phyloP scores from a whole-genome alignment of 1,140 invertebrate species.

The Gonatopus flavifemur region DNA sequence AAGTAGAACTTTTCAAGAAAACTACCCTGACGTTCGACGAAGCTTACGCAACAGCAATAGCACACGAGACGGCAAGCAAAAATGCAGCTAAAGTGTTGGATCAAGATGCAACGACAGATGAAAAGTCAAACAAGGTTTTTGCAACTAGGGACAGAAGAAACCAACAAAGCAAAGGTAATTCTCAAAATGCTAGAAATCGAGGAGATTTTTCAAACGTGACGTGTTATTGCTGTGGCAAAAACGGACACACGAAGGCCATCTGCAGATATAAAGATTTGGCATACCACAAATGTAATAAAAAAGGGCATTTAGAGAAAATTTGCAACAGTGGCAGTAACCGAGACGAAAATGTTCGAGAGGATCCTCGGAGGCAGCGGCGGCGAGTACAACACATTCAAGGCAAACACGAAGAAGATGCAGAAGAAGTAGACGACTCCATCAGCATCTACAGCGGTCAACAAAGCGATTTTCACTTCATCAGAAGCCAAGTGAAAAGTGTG shows the following conservation, averaged over 20 bases:
- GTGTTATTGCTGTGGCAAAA: slow-evolving; percentile 19
- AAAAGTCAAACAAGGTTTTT: background rate
- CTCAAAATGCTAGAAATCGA: background rate
- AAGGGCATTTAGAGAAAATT: slow-evolving; percentile 24
- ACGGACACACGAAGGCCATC: slow-evolving; percentile 9
- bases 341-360: background rate
- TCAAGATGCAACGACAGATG: too few relatives aligned
- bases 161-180: background rate
- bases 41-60: background rate
- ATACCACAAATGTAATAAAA: slow-evolving; percentile 16
- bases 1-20: slow-evolving; percentile 5
- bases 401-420: background rate
- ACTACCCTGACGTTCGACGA: background rate
- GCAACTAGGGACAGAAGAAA: background rate
- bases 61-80: slow-evolving; percentile 1
- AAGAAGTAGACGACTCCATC: background rate
- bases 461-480: background rate
- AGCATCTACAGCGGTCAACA: background rate
- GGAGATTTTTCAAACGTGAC: background rate
- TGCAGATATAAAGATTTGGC: slow-evolving; percentile 19
- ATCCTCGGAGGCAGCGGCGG: background rate
- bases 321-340: slow-evolving; percentile 5
- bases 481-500: background rate
- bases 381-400: background rate
- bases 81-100: background rate